Evolutionary conservation across 2,888 invertebrate genomes (phyloP).

Genomic region (Rhimphoctona megacephalus): DNA sequence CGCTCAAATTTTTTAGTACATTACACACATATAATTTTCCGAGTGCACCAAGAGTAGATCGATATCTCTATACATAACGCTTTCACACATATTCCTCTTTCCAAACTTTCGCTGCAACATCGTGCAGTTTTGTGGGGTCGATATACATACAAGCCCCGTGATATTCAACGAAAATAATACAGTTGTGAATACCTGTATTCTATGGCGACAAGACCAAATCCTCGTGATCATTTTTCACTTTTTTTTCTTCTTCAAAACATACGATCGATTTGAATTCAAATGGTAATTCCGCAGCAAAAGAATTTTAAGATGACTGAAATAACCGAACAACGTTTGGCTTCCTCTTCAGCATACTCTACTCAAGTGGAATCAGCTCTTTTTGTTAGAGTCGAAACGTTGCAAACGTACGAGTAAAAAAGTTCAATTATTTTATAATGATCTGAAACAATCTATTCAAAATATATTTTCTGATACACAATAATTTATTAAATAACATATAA

Average conservation of each 20-base stretch:
- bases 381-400: not conserved
- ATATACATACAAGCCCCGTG: not conserved
- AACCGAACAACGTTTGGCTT: not conserved
- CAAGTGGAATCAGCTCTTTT: not conserved
- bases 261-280: not conserved
- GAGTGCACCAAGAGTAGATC: not conserved
- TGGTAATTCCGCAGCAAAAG: not conserved
- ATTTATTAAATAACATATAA: too few relatives aligned
- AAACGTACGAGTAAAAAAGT: not conserved
- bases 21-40: constrained; percentile 13
- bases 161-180: constrained; percentile 2
- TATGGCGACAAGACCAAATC: not conserved
- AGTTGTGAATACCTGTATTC: not conserved
- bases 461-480: too few relatives aligned
- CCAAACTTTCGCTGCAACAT: constrained; percentile 11
- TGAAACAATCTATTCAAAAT: too few relatives aligned
- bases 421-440: not conserved
- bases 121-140: not conserved
- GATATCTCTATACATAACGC: constrained; percentile 2
- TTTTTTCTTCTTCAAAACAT: not conserved
- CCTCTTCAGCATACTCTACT: not conserved
- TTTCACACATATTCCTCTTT: constrained; percentile 5
- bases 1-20: constrained; percentile 33
- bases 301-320: not conserved
- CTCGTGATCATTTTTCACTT: not conserved